Evolutionary conservation across 1,140 invertebrate species (phyloP).

Genomic region (Hypothenemus hampei): DNA sequence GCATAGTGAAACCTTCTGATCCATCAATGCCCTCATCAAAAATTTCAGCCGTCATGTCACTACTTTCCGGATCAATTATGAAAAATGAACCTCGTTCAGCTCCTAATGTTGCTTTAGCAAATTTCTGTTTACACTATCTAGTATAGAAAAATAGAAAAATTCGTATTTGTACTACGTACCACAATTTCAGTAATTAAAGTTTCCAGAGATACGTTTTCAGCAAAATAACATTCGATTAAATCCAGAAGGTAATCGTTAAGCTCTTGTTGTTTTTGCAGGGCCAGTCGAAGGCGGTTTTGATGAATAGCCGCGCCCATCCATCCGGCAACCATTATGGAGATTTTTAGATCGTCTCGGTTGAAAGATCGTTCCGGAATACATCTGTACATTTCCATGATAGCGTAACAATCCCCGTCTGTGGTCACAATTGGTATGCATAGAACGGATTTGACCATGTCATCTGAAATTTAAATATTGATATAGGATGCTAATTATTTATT

Average conservation of each 20-base stretch:
- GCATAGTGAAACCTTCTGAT: constrained; percentile 35
- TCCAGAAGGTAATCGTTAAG: constrained; percentile 49
- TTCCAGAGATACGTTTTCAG: constrained; percentile 49
- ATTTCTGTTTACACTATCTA: constrained; percentile 46
- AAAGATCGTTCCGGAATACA: constrained; percentile 40
- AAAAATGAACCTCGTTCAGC: constrained; percentile 52
- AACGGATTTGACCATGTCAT: constrained; percentile 47
- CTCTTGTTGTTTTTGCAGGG: constrained; percentile 48
- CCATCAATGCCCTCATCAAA: constrained; percentile 52
- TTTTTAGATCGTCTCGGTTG: constrained; percentile 39
- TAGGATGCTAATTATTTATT: too few species aligned
- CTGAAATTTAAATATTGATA: too few species aligned
- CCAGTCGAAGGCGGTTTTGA: constrained; percentile 48
- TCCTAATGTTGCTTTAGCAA: constrained; percentile 51
- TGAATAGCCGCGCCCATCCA: constrained; percentile 55
- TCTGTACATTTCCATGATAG: constrained; percentile 51
- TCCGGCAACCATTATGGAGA: constrained; percentile 47
- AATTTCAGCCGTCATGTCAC: constrained; percentile 49
- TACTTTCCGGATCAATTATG: constrained; percentile 47
- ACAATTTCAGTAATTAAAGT: constrained; percentile 53
- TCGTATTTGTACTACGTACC: constrained; percentile 36
- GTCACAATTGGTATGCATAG: constrained; percentile 53
- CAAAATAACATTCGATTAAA: constrained; percentile 51
- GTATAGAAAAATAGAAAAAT: background rate
- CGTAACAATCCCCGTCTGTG: constrained; percentile 50